Evolutionary conservation across 1,140 invertebrate species (phyloP), one percentile per base, ranked within the genome.

Genomic region (honey bee (Apis mellifera)): DNA sequence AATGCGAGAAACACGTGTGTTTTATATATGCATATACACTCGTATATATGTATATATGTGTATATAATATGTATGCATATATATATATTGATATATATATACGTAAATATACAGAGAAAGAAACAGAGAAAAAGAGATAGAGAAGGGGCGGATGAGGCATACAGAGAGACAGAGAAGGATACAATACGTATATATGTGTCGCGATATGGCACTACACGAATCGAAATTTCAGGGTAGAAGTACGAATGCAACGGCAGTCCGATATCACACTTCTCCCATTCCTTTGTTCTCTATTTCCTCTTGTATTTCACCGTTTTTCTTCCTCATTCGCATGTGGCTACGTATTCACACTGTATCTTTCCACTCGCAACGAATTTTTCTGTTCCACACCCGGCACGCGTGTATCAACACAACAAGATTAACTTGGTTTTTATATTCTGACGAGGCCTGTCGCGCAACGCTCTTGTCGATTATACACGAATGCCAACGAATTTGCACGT

Each of bases 151-250:
- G 26, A 19, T 52, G 5, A 57, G 62, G 66, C 50, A 17, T 52
- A 62, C 13, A 78, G 59, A 78, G 26, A 78, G 65, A 21, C 7
- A 75, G 62, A 74, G 62, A 32, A 15, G 9, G 55, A 70, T 78
- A 71, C 75, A 78, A 77, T 78, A 82, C 57, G 66, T 77, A 69
- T 78, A 57, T 48, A 9, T 50, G 81, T 66, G 66, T 54, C 74
- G 81, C 75, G 81, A 78, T 82, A 78, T 71, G 71, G 73, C 83
- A 66, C 71, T 77, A 78, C 80, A 66, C 80, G 69, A 78, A 83
- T 85, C 80, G 80, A 85, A 82, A 82, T 80, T 76, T 76, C 80
- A 80, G 57, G 70, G 64, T 59, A 70, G 80, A 65, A 80, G 83
- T 73, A 64, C 71, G 74, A 84, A 77, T 85, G 73, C 68, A 77